Conservation (phyloP, 37 sponge, comb jelly and placozoan genomes). For the Beroe ovata region DNA sequence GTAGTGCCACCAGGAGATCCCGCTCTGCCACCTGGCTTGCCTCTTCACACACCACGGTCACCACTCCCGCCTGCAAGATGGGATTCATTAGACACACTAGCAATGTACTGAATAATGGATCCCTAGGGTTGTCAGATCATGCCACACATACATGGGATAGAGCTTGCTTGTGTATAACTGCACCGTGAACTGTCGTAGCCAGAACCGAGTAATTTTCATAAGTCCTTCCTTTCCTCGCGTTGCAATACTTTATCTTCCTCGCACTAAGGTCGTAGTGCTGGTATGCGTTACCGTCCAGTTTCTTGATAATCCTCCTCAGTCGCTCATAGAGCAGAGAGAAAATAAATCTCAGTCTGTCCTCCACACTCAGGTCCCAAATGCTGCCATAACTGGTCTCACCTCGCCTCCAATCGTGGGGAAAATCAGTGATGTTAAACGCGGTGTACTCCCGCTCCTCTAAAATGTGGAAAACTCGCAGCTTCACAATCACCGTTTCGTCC, state of each 20-base stretch:
- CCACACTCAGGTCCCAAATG: neutral
- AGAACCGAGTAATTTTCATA: neutral
- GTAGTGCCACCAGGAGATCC: conserved; percentile 33
- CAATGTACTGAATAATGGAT: no score
- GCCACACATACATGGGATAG: conserved; percentile 33
- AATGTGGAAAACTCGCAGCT: conserved; percentile 1
- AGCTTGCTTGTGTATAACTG: conserved; percentile 35
- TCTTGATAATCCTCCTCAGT: neutral
- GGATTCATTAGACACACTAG: no score
- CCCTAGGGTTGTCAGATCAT: no score
- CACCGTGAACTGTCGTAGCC: conserved; percentile 54
- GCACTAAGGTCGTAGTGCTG: neutral
- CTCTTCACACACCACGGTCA: conserved; percentile 57
- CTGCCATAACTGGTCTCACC: neutral
- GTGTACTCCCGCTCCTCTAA: conserved; percentile 3
- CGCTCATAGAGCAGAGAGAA: conserved; percentile 4
- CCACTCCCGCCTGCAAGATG: conserved; percentile 30
- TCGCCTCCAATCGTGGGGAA: conserved; percentile 3
- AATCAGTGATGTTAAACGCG: neutral
- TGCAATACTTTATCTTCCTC: neutral
- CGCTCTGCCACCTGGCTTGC: conserved; percentile 49
- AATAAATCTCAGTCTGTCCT: conserved; percentile 29
- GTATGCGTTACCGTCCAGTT: neutral
- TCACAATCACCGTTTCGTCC: conserved; percentile 19
- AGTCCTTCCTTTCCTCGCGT: neutral